Conservation (phyloP, 2,113 vertebrate species). For the Chaetorhynchus papuensis region DNA sequence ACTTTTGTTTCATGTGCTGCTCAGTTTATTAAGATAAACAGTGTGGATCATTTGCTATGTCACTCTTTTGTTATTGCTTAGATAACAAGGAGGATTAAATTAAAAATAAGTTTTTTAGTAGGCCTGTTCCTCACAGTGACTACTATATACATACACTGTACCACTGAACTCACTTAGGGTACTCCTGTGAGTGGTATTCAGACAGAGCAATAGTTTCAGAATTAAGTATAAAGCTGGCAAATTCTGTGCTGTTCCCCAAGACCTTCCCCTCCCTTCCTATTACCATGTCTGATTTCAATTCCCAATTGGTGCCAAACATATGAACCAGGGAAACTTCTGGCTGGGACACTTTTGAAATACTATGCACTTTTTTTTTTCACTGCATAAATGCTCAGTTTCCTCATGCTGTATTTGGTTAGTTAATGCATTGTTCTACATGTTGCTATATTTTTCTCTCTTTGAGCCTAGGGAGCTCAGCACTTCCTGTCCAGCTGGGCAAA, state of each 20-base stretch:
- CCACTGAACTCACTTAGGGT: not conserved
- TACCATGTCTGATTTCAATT: not conserved
- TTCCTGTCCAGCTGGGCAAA: slow-evolving; percentile 51
- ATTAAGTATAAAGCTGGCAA: not conserved
- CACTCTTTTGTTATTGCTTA: not conserved
- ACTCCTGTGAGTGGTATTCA: not conserved
- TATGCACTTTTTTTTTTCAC: not conserved
- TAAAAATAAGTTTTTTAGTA: not conserved
- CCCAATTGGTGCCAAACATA: not conserved
- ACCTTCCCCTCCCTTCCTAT: not conserved
- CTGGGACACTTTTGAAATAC: not conserved
- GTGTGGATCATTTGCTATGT: not conserved
- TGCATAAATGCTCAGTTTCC: not conserved
- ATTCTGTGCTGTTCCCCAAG: not conserved
- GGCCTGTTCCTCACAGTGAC: not conserved
- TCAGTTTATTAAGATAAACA: not conserved
- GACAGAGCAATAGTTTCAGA: not conserved
- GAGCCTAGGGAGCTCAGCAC: not conserved
- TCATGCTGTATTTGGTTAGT: not conserved
- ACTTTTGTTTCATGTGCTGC: not conserved
- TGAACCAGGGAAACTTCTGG: not conserved
- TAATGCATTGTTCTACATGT: not conserved
- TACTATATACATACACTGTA: not conserved
- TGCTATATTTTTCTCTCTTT: not conserved
- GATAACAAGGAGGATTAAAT: not conserved